Conservation (phyloP, 2,113 vertebrate species). For the Tiliqua scincoides region DNA sequence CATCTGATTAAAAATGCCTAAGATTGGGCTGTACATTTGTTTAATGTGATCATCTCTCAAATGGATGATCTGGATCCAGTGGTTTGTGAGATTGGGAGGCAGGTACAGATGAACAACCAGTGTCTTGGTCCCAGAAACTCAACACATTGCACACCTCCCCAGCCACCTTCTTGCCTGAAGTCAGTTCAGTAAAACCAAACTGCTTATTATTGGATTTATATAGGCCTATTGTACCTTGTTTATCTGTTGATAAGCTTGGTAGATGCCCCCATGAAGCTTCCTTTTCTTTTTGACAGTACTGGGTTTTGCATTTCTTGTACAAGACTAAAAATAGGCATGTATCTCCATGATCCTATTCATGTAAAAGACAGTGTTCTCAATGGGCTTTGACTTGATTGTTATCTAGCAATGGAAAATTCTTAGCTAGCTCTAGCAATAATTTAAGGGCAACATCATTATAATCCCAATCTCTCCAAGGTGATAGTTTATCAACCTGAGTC, state of each 20-base stretch:
- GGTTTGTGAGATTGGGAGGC: not conserved
- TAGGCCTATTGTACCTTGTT: not conserved
- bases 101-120: not conserved
- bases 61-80: not conserved
- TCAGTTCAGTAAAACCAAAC: not conserved
- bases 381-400: conserved; percentile 47
- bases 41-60: not conserved
- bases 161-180: not conserved
- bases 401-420: conserved; percentile 44
- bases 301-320: conserved; percentile 16
- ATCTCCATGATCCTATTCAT: conserved; percentile 28
- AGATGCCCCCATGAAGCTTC: not conserved
- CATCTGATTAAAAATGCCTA: not conserved
- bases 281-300: not conserved
- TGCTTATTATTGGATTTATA: not conserved
- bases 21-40: not conserved
- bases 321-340: conserved; percentile 37
- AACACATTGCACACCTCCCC: too few relatives aligned
- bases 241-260: not conserved
- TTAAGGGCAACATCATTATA: conserved; percentile 29
- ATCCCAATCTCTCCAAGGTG: conserved; percentile 23
- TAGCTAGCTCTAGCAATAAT: conserved; percentile 24
- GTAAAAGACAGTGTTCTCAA: conserved; percentile 9
- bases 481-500: conserved; percentile 48
- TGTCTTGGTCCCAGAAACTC: not conserved